These are phyloP conservation scores for Syngnathus rostellatus DNA, from an alignment of 2,797 vertebrate genomes.

Conservation along the genomic window DNA sequence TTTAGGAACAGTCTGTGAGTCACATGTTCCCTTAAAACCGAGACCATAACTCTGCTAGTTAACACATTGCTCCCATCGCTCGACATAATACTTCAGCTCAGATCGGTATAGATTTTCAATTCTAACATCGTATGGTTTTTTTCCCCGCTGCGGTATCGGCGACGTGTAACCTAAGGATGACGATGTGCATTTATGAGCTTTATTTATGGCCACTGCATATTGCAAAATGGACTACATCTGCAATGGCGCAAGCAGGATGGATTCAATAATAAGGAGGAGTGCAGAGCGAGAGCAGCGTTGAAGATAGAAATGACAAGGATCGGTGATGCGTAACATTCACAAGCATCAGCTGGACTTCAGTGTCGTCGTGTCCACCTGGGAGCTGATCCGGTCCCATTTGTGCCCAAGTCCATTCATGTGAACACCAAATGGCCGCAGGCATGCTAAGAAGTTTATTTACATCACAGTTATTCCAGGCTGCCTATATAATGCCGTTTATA, in stretches of 20 bases:
- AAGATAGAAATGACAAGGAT: slow-evolving; percentile 10
- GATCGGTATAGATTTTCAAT: neutral
- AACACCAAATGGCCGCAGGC: slow-evolving; percentile 24
- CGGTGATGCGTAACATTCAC: slow-evolving; percentile 24
- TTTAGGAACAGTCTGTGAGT: neutral
- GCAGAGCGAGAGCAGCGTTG: slow-evolving; percentile 1
- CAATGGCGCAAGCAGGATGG: neutral
- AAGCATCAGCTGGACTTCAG: slow-evolving; percentile 44
- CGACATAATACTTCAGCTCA: neutral
- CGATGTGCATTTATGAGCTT: neutral
- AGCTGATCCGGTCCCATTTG: slow-evolving; percentile 38
- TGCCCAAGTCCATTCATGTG: slow-evolving; percentile 32
- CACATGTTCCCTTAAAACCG: neutral
- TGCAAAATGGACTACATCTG: neutral
- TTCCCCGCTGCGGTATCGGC: neutral
- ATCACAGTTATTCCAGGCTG: neutral
- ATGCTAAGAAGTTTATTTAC: slow-evolving; percentile 10
- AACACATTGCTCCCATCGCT: neutral
- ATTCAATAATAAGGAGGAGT: neutral
- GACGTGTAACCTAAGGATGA: neutral
- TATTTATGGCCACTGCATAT: neutral
- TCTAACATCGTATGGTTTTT: neutral
- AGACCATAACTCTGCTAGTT: slow-evolving; percentile 1
- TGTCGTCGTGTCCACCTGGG: slow-evolving; percentile 34
- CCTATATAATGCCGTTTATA: neutral